Evolutionary conservation across 2,113 vertebrate species (phyloP).

Genomic region (Actenoides lindsayi): DNA sequence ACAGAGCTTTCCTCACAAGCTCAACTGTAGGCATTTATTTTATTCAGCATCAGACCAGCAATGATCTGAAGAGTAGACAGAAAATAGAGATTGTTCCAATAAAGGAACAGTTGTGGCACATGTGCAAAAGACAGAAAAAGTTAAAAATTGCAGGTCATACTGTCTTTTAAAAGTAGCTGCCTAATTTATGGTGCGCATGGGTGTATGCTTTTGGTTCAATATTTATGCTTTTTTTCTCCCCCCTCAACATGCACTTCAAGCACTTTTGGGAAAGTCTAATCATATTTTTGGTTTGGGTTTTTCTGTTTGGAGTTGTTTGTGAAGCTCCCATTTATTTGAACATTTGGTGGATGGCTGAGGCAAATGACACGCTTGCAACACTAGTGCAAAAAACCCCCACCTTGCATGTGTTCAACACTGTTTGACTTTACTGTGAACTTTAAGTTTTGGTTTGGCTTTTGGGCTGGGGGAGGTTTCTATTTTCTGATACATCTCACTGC

Average conservation of each 20-base stretch:
- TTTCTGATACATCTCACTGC: background rate
- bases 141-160: background rate
- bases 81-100: background rate
- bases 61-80: background rate
- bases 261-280: background rate
- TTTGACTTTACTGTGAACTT: background rate
- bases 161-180: background rate
- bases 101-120: background rate
- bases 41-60: background rate
- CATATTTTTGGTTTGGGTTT: background rate
- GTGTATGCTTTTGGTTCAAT: background rate
- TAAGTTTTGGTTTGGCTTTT: background rate
- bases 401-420: accelerated
- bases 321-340: background rate
- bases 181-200: background rate
- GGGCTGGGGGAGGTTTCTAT: background rate
- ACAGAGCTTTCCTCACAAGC: background rate
- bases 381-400: background rate
- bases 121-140: background rate
- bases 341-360: background rate
- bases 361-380: background rate
- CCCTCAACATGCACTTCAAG: accelerated
- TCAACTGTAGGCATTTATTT: background rate
- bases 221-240: background rate
- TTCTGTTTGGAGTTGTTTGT: background rate